Percentiles rank a stretch among this genome's conserved stretches.
Evolutionary conservation across 2,888 invertebrate species (phyloP).

Genomic region (Caenorhabditis sulstoni): DNA sequence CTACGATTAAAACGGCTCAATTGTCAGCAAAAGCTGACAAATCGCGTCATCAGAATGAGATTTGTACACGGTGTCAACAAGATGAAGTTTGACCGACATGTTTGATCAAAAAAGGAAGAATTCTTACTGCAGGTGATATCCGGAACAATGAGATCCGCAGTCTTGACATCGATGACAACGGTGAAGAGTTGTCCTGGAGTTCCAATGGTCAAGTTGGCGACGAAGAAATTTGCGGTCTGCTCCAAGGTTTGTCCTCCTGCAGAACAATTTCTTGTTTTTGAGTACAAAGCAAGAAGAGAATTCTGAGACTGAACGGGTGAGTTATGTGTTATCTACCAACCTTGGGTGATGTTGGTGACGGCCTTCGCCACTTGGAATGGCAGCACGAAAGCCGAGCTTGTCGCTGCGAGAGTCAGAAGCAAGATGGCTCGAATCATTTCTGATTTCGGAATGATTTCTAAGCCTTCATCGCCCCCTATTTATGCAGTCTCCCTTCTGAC

Average conservation of each 20-base stretch:
- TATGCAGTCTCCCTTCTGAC: conserved; percentile 20
- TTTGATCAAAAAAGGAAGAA: not conserved
- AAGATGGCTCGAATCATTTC: conserved; percentile 31
- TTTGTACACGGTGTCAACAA: conserved; percentile 4
- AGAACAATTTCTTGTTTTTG: not conserved
- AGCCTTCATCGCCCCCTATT: conserved; percentile 21
- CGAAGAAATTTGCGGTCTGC: conserved; percentile 23
- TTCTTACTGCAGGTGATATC: conserved; percentile 40
- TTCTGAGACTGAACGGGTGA: too few species aligned
- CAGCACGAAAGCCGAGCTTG: conserved; percentile 29
- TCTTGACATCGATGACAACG: conserved; percentile 47
- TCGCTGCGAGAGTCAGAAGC: conserved; percentile 21
- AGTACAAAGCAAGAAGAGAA: too few species aligned
- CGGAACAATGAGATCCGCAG: conserved; percentile 48
- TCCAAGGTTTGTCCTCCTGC: conserved; percentile 53
- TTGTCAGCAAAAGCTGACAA: conserved; percentile 56
- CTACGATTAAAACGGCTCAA: conserved; percentile 10
- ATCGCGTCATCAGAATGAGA: conserved; percentile 9
- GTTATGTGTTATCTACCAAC: not conserved
- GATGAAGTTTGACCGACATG: not conserved
- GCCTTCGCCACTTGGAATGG: conserved; percentile 35
- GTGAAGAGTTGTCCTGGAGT: conserved; percentile 55
- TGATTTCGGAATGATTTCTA: conserved; percentile 12
- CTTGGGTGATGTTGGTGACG: conserved; percentile 46
- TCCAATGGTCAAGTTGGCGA: conserved; percentile 55